phyloP scores from a whole-genome alignment of 2,113 vertebrate genomes.

The Hiodon tergisus region DNA sequence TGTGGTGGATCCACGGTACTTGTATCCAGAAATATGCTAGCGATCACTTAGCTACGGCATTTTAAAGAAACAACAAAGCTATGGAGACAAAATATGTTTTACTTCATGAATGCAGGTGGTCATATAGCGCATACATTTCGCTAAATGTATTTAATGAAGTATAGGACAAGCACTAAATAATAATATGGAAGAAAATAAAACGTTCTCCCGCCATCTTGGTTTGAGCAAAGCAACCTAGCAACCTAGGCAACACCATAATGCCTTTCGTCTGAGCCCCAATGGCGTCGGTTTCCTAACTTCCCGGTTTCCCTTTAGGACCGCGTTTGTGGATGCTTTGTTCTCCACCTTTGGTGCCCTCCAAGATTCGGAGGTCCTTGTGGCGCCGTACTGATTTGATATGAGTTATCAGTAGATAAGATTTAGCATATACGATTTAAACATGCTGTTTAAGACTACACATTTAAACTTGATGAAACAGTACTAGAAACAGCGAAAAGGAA shows the following conservation, averaged over 20 bases:
- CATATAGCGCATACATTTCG: background rate
- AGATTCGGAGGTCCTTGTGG: background rate
- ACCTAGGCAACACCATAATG: background rate
- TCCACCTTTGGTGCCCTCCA: slow-evolving; percentile 3
- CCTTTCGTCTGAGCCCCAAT: slow-evolving; percentile 8
- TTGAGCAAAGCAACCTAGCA: background rate
- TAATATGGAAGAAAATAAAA: background rate
- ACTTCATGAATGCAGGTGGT: too few species aligned
- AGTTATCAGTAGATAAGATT: too few species aligned
- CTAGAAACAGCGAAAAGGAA: too few species aligned
- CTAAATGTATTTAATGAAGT: background rate
- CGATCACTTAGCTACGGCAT: background rate
- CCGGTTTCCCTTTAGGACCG: background rate
- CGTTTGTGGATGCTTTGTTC: background rate
- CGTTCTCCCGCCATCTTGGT: slow-evolving; percentile 5
- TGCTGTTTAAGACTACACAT: too few species aligned
- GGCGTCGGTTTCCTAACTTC: slow-evolving; percentile 10
- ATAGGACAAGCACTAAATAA: background rate
- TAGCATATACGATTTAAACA: too few species aligned
- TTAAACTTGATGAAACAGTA: too few species aligned
- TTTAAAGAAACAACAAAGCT: background rate
- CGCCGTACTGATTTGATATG: background rate
- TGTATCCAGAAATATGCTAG: slow-evolving; percentile 15
- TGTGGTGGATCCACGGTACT: background rate
- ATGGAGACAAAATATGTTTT: too few species aligned